Conservation (phyloP, 2,113 vertebrate species). For the Odobenus rosmarus region DNA sequence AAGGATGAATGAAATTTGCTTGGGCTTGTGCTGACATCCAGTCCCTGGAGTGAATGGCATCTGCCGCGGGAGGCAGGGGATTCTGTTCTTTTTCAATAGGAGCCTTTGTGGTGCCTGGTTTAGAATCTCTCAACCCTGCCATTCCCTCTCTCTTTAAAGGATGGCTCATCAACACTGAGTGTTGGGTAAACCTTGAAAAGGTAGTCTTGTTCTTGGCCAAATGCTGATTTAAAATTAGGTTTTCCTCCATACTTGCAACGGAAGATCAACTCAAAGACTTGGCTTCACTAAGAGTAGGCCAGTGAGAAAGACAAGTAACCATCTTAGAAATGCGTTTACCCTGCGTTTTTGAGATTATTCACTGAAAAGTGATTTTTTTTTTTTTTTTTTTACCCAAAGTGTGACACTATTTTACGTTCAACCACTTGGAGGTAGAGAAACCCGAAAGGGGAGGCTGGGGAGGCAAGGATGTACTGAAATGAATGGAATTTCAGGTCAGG, state of each 20-base stretch:
- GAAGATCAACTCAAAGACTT: slow-evolving; percentile 28
- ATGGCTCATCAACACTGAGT: slow-evolving; percentile 61
- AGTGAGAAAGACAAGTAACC: slow-evolving; percentile 2
- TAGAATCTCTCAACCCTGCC: slow-evolving; percentile 60
- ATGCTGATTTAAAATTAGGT: slow-evolving; percentile 56
- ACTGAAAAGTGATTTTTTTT: neutral
- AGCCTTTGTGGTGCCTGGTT: slow-evolving; percentile 65
- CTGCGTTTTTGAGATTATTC: neutral
- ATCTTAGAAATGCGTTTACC: neutral
- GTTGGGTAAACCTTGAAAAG: slow-evolving; percentile 47
- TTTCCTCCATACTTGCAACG: slow-evolving; percentile 21
- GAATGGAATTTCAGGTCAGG: neutral
- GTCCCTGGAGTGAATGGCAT: slow-evolving; percentile 64
- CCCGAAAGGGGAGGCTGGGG: neutral
- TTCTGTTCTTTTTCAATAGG: slow-evolving; percentile 60
- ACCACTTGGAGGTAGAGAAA: neutral
- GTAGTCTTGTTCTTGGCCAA: slow-evolving; percentile 50
- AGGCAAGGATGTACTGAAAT: neutral
- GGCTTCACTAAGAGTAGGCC: neutral
- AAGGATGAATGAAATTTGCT: slow-evolving; percentile 69
- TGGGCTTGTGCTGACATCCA: slow-evolving; percentile 65
- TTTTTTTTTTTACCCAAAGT: neutral
- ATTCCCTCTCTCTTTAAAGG: slow-evolving; percentile 43
- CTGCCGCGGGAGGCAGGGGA: slow-evolving; percentile 16
- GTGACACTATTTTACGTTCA: neutral